Evolutionary conservation across 2,888 invertebrate genomes (phyloP).

Genomic region (Dicyrtoma fusca): DNA sequence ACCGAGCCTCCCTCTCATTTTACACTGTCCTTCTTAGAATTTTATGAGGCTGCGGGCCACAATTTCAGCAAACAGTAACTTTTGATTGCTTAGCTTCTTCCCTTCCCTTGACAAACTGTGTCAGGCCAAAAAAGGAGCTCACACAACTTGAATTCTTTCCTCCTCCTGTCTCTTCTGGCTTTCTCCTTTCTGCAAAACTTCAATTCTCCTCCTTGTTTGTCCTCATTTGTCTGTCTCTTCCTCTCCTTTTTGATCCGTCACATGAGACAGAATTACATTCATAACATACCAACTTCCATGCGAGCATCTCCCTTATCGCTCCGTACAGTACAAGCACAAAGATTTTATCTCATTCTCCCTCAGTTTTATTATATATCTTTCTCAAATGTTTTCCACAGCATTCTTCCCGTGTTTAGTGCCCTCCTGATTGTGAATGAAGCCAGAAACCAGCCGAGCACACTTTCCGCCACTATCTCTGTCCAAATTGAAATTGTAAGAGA

Average conservation of each 20-base stretch:
- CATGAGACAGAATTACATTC: background rate
- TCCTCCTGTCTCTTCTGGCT: background rate
- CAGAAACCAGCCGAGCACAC: too few species aligned
- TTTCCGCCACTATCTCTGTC: background rate
- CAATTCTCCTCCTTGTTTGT: background rate
- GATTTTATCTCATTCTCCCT: background rate
- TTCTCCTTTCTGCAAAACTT: background rate
- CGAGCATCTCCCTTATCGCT: too few species aligned
- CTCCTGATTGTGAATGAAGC: background rate
- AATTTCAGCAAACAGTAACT: conserved; percentile 45
- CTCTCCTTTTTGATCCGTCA: background rate
- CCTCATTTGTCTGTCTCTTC: background rate
- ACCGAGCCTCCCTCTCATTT: background rate
- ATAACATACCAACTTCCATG: too few species aligned
- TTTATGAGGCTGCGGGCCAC: conserved; percentile 41
- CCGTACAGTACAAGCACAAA: too few species aligned
- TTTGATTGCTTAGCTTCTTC: conserved; percentile 42
- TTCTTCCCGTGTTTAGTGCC: background rate
- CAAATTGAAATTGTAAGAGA: too few species aligned
- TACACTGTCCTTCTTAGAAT: conserved; percentile 21
- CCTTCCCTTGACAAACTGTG: background rate
- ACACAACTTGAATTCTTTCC: background rate
- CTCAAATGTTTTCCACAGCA: background rate
- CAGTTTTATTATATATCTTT: background rate
- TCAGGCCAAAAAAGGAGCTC: background rate